Conservation (phyloP, 2,888 invertebrate genomes). For the Melangyna quadrimaculata region DNA sequence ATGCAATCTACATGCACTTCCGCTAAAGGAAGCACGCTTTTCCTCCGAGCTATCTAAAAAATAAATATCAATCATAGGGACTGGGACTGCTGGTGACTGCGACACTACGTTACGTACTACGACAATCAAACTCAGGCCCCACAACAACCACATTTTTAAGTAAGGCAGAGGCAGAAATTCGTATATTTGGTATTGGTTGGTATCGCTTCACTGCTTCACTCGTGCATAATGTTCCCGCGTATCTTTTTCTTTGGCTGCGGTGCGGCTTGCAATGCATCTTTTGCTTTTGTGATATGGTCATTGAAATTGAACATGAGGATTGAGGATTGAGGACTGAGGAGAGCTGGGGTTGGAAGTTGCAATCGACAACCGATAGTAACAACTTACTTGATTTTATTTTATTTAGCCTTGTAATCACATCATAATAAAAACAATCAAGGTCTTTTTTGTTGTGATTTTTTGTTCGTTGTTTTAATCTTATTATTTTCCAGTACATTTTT, state of each 20-base stretch:
- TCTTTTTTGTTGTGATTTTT: constrained; percentile 29
- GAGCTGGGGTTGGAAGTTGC: background rate
- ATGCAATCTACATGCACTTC: constrained; percentile 44
- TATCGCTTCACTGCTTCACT: constrained; percentile 10
- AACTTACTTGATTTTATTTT: background rate
- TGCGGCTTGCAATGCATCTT: background rate
- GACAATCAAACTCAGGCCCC: background rate
- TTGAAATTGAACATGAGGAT: background rate
- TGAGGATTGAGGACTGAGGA: background rate
- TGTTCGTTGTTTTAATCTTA: constrained; percentile 14
- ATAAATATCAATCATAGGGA: no score
- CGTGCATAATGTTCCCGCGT: constrained; percentile 49
- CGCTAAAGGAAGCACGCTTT: constrained; percentile 58
- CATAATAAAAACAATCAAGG: constrained; percentile 52
- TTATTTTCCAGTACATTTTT: constrained; percentile 22
- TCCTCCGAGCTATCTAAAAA: constrained; percentile 44
- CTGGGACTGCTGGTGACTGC: background rate
- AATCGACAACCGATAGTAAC: constrained; percentile 41
- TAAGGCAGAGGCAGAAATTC: background rate
- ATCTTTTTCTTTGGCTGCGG: constrained; percentile 39
- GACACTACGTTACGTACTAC: no score
- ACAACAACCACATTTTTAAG: background rate
- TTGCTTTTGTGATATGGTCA: background rate
- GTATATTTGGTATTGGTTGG: constrained; percentile 3
- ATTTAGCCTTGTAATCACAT: constrained; percentile 27